Evolutionary conservation across 2,888 invertebrate species (phyloP).

Genomic region (Hipparchia sbordonii): DNA sequence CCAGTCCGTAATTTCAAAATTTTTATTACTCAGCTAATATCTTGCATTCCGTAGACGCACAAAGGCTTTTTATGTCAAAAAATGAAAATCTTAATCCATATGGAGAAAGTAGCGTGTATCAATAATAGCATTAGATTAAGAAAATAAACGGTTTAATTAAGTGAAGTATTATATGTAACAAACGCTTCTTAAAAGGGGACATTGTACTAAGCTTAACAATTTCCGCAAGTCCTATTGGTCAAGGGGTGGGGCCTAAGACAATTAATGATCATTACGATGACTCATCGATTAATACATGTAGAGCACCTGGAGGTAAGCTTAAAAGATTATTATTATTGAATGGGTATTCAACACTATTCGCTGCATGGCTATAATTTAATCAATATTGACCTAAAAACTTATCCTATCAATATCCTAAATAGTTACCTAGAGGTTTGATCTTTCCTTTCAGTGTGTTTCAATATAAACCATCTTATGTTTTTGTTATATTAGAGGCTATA

Average conservation of each 20-base stretch:
- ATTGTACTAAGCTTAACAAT: conserved; percentile 4
- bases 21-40: no score
- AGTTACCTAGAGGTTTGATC: no score
- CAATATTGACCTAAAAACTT: neutral
- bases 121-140: no score
- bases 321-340: neutral
- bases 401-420: neutral
- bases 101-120: no score
- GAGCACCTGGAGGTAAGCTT: neutral
- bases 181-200: neutral
- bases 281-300: neutral
- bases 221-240: neutral
- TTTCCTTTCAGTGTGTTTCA: neutral
- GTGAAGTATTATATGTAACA: neutral
- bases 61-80: no score
- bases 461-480: neutral
- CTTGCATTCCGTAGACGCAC: no score
- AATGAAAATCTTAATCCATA: no score
- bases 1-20: no score
- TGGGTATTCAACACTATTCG: neutral
- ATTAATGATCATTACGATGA: neutral
- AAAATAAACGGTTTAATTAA: neutral
- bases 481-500: neutral
- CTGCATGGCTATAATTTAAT: neutral
- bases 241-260: neutral